Evolutionary conservation across 2,797 vertebrate species (phyloP), one percentile per base, ranked within the genome.

Genomic region (Anabacerthia variegaticeps): DNA sequence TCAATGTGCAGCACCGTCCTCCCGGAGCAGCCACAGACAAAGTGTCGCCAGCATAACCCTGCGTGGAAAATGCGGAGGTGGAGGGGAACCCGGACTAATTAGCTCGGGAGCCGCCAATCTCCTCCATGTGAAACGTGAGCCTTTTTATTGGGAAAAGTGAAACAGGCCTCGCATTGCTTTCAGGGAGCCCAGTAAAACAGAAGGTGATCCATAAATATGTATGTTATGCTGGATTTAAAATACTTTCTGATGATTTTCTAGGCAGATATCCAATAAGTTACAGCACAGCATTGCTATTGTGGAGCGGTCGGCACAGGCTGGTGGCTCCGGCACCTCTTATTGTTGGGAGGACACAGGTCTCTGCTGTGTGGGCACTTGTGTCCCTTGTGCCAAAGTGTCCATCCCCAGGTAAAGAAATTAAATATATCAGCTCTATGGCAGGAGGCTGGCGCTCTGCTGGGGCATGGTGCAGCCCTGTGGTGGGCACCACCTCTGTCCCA

Each of bases 1-100:
- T 95, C 59, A 73, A 52, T 65, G 96, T 39, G 93, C 97, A 77
- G 93, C 97, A 82, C 95, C 86, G 58, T 91, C 73, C 96, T 95
- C 95, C 97, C 69, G 30, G 95, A 79, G 97, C 91, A 30, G 95
- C 95, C 95, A 98, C 98, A 98, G 98, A 98, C 98, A 97, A 96
- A 68, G 96, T 96, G 98, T 97, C 98, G 98, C 98, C 98, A 98
- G 95, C 92, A 84, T 97, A 98, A 98, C 98, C 98, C 98, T 97
- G 98, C 97, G 97, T 98, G 98, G 98, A 98, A 98, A 98, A 98
- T 98, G 97, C 77, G 85, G 98, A 96, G 98, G 97, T 97, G 98
- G 97, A 97, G 95, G 97, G 97, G 95, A 97, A 97, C 97, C 97
- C 96, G n/a, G 94, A 76, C 95, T 97, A 97, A 98, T 97, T 97